These are phyloP conservation scores for Pedetes capensis DNA, from an alignment of 2,113 vertebrate species.

Conservation along the genomic window DNA sequence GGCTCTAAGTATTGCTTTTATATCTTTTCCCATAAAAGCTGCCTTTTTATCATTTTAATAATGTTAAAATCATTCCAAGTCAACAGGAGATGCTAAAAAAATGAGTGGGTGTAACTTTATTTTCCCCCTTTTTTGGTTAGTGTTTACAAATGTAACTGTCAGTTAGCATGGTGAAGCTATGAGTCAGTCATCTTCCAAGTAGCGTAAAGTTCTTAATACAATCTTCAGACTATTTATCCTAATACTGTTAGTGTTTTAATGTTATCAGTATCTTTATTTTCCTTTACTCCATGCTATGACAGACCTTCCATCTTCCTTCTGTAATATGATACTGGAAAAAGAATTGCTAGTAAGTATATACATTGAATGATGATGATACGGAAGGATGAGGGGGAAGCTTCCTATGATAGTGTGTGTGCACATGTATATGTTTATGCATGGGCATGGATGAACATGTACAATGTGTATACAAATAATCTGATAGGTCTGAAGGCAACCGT, in stretches of 20 bases:
- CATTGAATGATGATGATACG: neutral
- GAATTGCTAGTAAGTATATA: neutral
- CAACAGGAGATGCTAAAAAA: neutral
- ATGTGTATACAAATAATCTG: neutral
- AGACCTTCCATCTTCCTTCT: neutral
- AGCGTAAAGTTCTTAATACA: slow-evolving; percentile 22
- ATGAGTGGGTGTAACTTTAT: slow-evolving; percentile 8
- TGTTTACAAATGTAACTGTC: slow-evolving; percentile 40
- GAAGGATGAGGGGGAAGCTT: neutral
- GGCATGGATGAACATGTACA: neutral
- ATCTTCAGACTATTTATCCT: neutral
- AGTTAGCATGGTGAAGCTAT: slow-evolving; percentile 8
- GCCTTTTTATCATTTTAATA: slow-evolving; percentile 10
- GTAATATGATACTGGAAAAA: neutral
- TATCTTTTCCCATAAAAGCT: neutral
- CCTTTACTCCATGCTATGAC: neutral
- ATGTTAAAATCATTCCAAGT: neutral
- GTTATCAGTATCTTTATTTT: slow-evolving; percentile 58
- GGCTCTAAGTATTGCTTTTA: neutral
- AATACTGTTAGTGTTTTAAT: slow-evolving; percentile 15
- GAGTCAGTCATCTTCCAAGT: slow-evolving; percentile 38
- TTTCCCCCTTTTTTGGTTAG: slow-evolving; percentile 1
- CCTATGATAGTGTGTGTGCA: neutral
- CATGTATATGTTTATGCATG: neutral
- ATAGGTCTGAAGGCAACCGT: neutral